Evolutionary conservation across 2,888 invertebrate genomes (phyloP), one percentile per base, ranked within the genome.

Genomic region (Chloroclysta siterata): DNA sequence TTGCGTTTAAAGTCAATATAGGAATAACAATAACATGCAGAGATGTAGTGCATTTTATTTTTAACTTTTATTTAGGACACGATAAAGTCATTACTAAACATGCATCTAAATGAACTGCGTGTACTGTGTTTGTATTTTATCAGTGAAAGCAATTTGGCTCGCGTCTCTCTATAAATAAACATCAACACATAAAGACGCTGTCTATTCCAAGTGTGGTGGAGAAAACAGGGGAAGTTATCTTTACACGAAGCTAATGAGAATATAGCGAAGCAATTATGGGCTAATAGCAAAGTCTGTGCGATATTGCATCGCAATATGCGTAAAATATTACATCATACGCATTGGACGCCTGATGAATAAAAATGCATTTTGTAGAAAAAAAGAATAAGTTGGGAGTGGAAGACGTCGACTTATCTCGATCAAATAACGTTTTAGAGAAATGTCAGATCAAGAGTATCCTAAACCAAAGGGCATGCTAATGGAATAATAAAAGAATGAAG

Each of bases 141-240:
- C 80, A 83, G 87, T 81, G 86, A 90, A 90, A 90, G 87, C 86
- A 72, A 86, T 87, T 90, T 90, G 87, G 89, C 89, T 79, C 80
- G 77, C 74, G 82, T 79, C 79, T 79, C 73, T 79, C 78, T 85
- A 85, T 84, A 83, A 87, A 89, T 87, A 87, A 81, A 80, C 79
- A 79, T 77, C 69, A 66, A 73, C 72, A 72, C 72, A 66, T 72
- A 70, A 75, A 70, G 66, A 65, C 76, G 72, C 76, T 76, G 70
- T 82, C 74, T 82, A 80, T 78, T 80, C 79, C 73, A 71, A 70
- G 72, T 60, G 8, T 36, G 56, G 64, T 72, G 72, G 74, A 67
- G 73, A 69, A 28, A 44, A 51, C 22, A 10, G 58, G 51, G 46
- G 57, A 58, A 50, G 55, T 55, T 48, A 53, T 57, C 15, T 48